Base-by-base conservation (phyloP, 2,797 vertebrate genomes). In the Podarcis lilfordi region DNA sequence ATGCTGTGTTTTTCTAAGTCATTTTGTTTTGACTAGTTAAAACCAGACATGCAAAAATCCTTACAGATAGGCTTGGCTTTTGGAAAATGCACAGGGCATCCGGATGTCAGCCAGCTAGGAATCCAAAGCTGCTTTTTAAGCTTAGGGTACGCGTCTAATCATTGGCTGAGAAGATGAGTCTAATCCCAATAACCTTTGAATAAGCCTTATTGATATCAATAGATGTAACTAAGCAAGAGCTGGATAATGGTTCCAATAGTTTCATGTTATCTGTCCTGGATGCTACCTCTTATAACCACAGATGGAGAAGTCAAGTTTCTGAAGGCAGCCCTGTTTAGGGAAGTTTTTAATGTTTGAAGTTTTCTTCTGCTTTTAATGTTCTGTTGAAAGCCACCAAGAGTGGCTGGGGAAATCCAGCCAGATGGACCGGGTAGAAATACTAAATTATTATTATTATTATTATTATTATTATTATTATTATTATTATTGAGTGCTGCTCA, bases 21-120 rank as follows among this genome's bases (percentile, higher is more conserved):
- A 74, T 85, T 89, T 76, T 91, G 69, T 89, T 87, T 87, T 76
- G 59, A 72, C 40, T 87, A 27, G 37, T 59, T 91, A 94, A 55
- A n/a, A 1, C 80, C 90, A 85, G 69, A 35, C 84, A 50, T 0
- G 0, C 75, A 80, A 82, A 85, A 91, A 10, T 55, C 23, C 32
- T 72, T 4, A 81, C 74, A 94, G 85, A 89, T 79, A 90, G 80
- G 64, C 29, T 7, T 15, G 27, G 75, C 8, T 74, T 90, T 91
- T 82, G 86, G 85, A 89, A 92, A 85, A 32, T 88, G 8, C 29
- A 27, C 13, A 59, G 7, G 27, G 37, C 3, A n/a, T 76, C 72
- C 55, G 71, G 6, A 13, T 59, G 15, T 4, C 32, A 50, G 23
- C 29, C 64, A 35, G 7, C 27, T 64, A 37, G 35, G 55, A 29